Conservation (phyloP, 1,140 invertebrate species). For the Holotrichia oblita region DNA sequence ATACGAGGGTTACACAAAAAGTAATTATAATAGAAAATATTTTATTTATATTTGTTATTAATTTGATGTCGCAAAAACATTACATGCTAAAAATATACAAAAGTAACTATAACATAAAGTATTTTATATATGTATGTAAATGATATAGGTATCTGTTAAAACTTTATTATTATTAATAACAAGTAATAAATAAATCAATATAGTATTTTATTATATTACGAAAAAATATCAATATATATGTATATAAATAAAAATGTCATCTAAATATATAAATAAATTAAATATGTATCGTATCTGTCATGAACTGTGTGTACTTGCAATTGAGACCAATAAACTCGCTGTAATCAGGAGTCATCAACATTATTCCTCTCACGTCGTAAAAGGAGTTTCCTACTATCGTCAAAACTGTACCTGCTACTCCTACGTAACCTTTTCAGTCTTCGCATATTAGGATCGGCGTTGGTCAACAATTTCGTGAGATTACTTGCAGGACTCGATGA, state of each 20-base stretch:
- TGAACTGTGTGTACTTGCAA: too few relatives aligned
- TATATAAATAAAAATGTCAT: too few relatives aligned
- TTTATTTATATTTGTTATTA: not conserved
- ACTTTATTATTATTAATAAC: not conserved
- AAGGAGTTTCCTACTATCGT: constrained; percentile 42
- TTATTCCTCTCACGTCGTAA: constrained; percentile 5
- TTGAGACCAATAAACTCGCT: too few relatives aligned
- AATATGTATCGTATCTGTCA: too few relatives aligned
- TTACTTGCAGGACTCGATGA: constrained; percentile 50
- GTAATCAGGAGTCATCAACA: not conserved
- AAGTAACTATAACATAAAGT: not conserved
- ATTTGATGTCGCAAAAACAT: not conserved
- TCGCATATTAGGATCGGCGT: constrained; percentile 45
- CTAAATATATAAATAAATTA: too few relatives aligned
- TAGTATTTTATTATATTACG: not conserved
- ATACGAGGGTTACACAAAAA: not conserved
- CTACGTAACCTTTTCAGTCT: constrained; percentile 48
- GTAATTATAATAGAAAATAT: not conserved
- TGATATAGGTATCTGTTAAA: not conserved
- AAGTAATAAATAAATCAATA: constrained; percentile 8
- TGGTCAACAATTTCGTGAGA: constrained; percentile 49
- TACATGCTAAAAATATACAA: not conserved
- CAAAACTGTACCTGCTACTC: constrained; percentile 51
- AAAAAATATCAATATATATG: not conserved
- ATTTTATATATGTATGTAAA: not conserved